Conservation (phyloP, 2,888 invertebrate genomes). For the Papilio protenor region DNA sequence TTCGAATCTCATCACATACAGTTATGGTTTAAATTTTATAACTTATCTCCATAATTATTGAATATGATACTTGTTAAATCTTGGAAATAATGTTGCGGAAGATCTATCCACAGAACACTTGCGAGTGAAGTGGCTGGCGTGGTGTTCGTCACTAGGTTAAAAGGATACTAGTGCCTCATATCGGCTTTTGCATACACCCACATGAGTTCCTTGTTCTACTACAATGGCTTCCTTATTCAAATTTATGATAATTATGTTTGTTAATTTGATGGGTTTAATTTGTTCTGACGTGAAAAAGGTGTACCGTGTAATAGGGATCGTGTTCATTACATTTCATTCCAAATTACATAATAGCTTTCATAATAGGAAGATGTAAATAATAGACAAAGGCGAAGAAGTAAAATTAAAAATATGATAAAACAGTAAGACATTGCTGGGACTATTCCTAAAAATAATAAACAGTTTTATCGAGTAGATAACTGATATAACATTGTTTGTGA, state of each 20-base stretch:
- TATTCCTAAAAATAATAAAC: constrained; percentile 7
- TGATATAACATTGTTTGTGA: constrained; percentile 20
- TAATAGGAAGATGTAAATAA: neutral
- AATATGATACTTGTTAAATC: neutral
- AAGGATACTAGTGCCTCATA: constrained; percentile 25
- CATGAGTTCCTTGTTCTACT: constrained; percentile 2
- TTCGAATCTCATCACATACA: neutral
- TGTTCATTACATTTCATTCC: too few relatives aligned
- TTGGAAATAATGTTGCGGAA: constrained; percentile 2
- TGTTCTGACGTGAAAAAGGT: neutral
- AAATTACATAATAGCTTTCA: too few relatives aligned
- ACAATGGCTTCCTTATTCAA: constrained; percentile 12
- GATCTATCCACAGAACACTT: neutral
- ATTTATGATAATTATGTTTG: neutral
- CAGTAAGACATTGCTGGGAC: neutral
- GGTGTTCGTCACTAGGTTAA: constrained; percentile 30
- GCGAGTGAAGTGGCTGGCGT: constrained; percentile 25
- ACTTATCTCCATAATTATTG: neutral
- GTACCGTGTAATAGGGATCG: neutral
- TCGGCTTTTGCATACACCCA: constrained; percentile 18
- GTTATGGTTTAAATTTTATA: neutral
- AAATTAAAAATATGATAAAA: neutral
- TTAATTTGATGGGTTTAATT: neutral
- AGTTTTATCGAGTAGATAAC: neutral
- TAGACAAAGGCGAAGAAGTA: neutral